These are phyloP conservation scores for Margarornis squamiger DNA, from an alignment of 2,797 vertebrate species.

Conservation along the genomic window DNA sequence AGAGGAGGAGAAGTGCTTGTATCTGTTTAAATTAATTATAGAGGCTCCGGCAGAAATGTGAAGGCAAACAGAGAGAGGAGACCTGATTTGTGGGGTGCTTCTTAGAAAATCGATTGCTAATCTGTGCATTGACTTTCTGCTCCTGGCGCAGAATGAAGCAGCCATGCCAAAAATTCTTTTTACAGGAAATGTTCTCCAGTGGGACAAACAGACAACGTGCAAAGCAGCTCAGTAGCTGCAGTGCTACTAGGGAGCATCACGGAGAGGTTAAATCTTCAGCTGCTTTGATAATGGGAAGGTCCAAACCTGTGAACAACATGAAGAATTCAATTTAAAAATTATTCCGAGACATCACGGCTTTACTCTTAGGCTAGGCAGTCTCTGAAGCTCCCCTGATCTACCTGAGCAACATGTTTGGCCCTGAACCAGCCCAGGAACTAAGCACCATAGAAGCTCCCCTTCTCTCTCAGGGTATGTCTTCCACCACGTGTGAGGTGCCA, in stretches of 20 bases:
- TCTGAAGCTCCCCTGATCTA: background rate
- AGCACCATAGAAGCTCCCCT: background rate
- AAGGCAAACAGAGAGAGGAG: conserved; percentile 47
- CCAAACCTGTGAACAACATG: background rate
- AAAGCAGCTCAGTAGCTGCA: background rate
- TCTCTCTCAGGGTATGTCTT: background rate
- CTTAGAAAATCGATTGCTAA: conserved; percentile 42
- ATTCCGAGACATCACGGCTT: background rate
- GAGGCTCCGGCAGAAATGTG: conserved; percentile 38
- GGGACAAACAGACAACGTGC: background rate
- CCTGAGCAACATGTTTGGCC: background rate
- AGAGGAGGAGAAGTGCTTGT: conserved; percentile 53
- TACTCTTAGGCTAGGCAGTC: background rate
- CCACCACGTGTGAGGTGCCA: background rate
- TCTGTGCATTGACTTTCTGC: conserved; percentile 25
- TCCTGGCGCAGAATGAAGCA: background rate
- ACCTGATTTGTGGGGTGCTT: conserved; percentile 38
- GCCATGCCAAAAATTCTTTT: conserved; percentile 29
- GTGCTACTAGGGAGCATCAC: background rate
- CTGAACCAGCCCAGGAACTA: background rate
- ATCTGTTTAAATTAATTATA: conserved; percentile 65
- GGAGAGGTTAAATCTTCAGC: background rate
- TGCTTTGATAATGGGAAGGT: background rate
- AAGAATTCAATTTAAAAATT: background rate
- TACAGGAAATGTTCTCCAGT: conserved; percentile 1